These are phyloP conservation scores for Dryomyza anilis DNA, from an alignment of 2,888 invertebrate genomes.

Conservation along the genomic window DNA sequence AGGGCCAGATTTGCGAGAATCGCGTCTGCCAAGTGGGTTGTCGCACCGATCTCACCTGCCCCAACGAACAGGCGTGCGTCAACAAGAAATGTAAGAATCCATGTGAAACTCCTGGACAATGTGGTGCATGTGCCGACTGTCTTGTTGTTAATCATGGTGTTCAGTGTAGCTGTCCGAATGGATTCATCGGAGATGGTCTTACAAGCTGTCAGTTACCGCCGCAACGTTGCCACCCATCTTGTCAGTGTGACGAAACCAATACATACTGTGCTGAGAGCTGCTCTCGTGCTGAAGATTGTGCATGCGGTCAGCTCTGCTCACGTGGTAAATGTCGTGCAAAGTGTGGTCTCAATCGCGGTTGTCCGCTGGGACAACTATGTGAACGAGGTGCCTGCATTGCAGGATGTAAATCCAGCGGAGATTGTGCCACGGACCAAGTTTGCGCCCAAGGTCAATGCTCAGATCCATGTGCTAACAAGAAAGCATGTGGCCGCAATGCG, in stretches of 20 bases:
- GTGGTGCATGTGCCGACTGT: constrained; percentile 85
- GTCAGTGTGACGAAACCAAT: constrained; percentile 81
- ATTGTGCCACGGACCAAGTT: constrained; percentile 78
- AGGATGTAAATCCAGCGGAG: constrained; percentile 79
- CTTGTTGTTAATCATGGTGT: constrained; percentile 82
- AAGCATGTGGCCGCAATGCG: constrained; percentile 81
- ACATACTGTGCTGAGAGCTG: constrained; percentile 76
- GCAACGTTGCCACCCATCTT: constrained; percentile 74
- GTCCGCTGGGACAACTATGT: constrained; percentile 79
- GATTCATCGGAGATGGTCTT: constrained; percentile 82
- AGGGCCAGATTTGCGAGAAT: constrained; percentile 85
- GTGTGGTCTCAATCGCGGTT: constrained; percentile 71
- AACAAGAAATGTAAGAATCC: constrained; percentile 82
- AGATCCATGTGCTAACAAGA: constrained; percentile 70
- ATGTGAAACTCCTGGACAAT: constrained; percentile 73
- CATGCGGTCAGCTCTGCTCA: constrained; percentile 81
- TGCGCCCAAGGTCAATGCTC: constrained; percentile 75
- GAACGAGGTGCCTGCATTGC: constrained; percentile 73
- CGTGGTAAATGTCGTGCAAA: constrained; percentile 74
- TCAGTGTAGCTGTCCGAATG: constrained; percentile 83
- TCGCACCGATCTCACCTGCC: constrained; percentile 80
- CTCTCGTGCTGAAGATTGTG: constrained; percentile 70
- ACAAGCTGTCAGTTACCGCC: constrained; percentile 77
- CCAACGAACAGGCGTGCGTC: constrained; percentile 76
- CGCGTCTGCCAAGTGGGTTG: constrained; percentile 86